Base-by-base conservation (phyloP, 2,113 vertebrate genomes). In the Mugil cephalus region DNA sequence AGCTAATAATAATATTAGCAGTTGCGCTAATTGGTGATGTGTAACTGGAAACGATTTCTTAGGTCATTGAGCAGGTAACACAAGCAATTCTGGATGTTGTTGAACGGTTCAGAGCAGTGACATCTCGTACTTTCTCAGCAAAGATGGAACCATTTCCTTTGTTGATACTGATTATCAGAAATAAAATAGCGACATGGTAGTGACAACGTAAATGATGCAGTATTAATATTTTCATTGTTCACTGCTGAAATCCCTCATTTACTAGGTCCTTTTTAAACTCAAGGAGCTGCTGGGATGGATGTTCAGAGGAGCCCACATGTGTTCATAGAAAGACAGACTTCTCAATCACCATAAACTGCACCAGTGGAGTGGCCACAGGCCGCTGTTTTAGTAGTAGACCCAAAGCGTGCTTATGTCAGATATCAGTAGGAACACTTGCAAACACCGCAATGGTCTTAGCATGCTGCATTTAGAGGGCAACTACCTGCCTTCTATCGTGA, bases 1-100 rank as follows among this genome's bases (percentile, higher is more conserved):
- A 73, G 69, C 81, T 59, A 82, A 60, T 45, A 56, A 47, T 39
- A 56, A 51, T 64, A n/a, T 80, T 52, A 30, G 21, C 38, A 72
- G 38, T 53, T 51, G 45, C 77, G 24, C 48, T 59, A 64, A 19
- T 36, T 39, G 30, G 21, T 42, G 52, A 61, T 40, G 53, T 76
- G 50, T 13, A 69, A 53, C 43, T 46, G 47, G 36, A 18, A 46
- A 43, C 66, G 17, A 2, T n/a, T 15, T 46, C 14, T 46, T 15
- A 46, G 76, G 58, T 24, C 34, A 61, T 39, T 68, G 42, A 14
- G 43, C 8, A n/a, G 0, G 6, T 46, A 30, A 58, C 56, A 34
- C 46, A 34, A 30, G 39, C 24, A 7, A 54, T 64, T 64, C 34
- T 46, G 24, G 10, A 8, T 48, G 46, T 68, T 45, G 7, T 60